Percentiles rank a stretch among this genome's conserved stretches.
phyloP scores from a whole-genome alignment of 2,797 vertebrate genomes.

The Coreius guichenoti region DNA sequence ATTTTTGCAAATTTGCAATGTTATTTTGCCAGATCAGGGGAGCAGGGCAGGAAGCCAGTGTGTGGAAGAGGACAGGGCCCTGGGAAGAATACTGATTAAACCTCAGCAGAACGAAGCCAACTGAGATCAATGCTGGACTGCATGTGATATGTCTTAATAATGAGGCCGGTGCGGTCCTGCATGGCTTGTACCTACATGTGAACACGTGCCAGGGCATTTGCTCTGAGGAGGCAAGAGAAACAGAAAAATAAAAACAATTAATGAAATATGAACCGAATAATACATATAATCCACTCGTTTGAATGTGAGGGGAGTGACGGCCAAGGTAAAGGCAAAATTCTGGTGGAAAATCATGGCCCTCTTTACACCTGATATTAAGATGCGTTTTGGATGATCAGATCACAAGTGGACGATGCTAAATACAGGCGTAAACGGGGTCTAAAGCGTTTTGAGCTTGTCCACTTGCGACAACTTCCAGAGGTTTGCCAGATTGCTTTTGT shows the following conservation, averaged over 20 bases:
- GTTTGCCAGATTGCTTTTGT: too few species aligned
- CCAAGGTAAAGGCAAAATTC: background rate
- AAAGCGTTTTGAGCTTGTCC: too few species aligned
- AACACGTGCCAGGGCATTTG: background rate
- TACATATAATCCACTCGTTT: background rate
- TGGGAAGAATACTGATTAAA: slow-evolving; percentile 63
- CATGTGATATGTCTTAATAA: slow-evolving; percentile 45
- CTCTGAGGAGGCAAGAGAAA: background rate
- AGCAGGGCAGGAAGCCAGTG: slow-evolving; percentile 36
- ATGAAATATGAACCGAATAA: background rate
- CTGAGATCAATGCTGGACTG: slow-evolving; percentile 24
- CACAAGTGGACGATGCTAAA: too few species aligned
- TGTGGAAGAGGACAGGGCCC: slow-evolving; percentile 16
- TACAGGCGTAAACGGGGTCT: too few species aligned
- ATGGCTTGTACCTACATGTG: background rate
- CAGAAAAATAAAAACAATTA: slow-evolving; percentile 6
- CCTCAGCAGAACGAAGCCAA: slow-evolving; percentile 35
- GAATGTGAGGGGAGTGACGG: background rate
- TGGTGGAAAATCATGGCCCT: background rate
- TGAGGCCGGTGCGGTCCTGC: slow-evolving; percentile 23
- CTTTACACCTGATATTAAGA: too few species aligned
- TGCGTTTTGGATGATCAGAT: too few species aligned
- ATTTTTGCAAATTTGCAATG: slow-evolving; percentile 75
- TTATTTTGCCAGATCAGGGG: slow-evolving; percentile 64
- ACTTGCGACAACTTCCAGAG: too few species aligned